Evolutionary conservation across 37 sponge, comb jelly and placozoan genomes (phyloP).

Genomic region (Lycopodina hypogea): DNA sequence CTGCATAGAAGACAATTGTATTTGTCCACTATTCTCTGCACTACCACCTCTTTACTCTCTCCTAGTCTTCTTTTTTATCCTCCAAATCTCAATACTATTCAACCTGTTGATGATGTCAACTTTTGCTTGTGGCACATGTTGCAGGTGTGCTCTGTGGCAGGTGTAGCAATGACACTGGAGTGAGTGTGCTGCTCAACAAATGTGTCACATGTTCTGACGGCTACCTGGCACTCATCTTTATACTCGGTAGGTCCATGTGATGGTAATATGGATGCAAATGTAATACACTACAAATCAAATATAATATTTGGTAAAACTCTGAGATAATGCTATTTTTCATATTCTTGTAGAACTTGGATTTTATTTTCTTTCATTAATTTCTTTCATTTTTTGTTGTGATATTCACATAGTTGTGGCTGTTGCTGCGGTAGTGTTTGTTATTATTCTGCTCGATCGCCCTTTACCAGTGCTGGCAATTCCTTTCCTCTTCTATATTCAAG

Average conservation of each 20-base stretch:
- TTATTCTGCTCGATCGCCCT: constrained; percentile 20
- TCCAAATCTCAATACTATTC: no score
- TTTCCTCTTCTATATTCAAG: constrained; percentile 65
- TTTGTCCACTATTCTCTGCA: no score
- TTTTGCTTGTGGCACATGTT: background rate
- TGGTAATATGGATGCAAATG: no score
- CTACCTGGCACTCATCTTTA: constrained; percentile 28
- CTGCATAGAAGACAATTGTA: no score
- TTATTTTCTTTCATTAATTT: background rate
- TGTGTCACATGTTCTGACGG: constrained; percentile 59
- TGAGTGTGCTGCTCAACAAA: constrained; percentile 53
- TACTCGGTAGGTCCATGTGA: constrained; percentile 39
- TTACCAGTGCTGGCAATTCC: constrained; percentile 40
- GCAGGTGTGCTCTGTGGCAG: constrained; percentile 71
- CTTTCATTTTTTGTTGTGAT: background rate
- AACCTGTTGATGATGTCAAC: background rate
- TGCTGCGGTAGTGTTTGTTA: background rate
- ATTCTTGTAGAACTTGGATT: background rate
- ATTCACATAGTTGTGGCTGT: constrained; percentile 17
- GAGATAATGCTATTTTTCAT: background rate
- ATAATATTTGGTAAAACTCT: background rate
- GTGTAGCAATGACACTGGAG: constrained; percentile 47
- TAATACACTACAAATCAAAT: background rate
- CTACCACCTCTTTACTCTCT: no score
- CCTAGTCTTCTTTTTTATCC: no score